A percentile compares a stretch with the other conserved stretches of the same genome.
phyloP scores from a whole-genome alignment of 2,888 invertebrate species.

The Aromia moschata region DNA sequence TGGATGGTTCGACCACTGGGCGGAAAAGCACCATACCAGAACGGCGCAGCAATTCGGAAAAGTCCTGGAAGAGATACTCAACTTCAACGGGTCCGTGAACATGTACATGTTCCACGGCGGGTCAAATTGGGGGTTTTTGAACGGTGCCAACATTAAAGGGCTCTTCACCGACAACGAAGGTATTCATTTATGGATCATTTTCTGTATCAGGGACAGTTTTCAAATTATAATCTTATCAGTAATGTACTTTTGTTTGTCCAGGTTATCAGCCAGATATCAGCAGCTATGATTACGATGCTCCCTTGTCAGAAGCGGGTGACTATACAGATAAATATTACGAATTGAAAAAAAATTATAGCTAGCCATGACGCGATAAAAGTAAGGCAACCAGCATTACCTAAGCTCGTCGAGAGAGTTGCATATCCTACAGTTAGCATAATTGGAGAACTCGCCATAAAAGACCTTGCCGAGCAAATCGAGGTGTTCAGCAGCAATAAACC shows the following conservation, averaged over 20 bases:
- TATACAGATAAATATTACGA: slow-evolving; percentile 83
- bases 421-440: slow-evolving; percentile 53
- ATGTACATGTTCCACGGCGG: slow-evolving; percentile 69
- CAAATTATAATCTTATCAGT: no score
- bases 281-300: slow-evolving; percentile 78
- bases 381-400: slow-evolving; percentile 55
- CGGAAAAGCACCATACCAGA: slow-evolving; percentile 53
- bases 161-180: slow-evolving; percentile 24
- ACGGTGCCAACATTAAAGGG: slow-evolving; percentile 45
- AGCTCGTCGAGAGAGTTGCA: slow-evolving; percentile 50
- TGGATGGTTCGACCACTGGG: slow-evolving; percentile 70
- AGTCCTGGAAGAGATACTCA: slow-evolving; percentile 45
- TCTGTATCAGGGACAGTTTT: no score
- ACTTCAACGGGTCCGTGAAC: slow-evolving; percentile 51
- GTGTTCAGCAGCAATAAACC: slow-evolving; percentile 35
- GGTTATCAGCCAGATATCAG: slow-evolving; percentile 59
- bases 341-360: slow-evolving; percentile 68
- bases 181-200: no score
- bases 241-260: slow-evolving; percentile 43
- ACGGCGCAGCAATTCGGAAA: slow-evolving; percentile 41
- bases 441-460: slow-evolving; percentile 41
- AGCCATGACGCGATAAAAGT: slow-evolving; percentile 55
- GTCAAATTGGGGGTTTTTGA: slow-evolving; percentile 78
- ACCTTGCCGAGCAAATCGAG: slow-evolving; percentile 36
- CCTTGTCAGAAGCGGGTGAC: slow-evolving; percentile 89